phyloP scores from a whole-genome alignment of 2,797 vertebrate genomes.

The Xenopus petersii region DNA sequence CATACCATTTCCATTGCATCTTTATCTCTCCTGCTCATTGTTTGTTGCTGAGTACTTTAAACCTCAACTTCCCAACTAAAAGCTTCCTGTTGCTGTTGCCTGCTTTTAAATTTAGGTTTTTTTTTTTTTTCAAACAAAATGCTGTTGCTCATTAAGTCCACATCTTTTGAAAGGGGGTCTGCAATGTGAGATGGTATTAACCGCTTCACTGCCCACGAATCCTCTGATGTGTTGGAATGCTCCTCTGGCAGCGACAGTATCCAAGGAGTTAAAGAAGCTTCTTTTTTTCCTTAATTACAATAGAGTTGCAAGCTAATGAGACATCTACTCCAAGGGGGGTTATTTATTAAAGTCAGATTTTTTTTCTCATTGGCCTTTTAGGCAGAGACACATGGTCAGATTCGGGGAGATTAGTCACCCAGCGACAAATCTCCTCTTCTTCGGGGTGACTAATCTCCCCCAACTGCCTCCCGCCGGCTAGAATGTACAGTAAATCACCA shows the following conservation, averaged over 20 bases:
- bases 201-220: background rate
- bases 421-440: too few relatives aligned
- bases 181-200: conserved; percentile 12
- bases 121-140: conserved; percentile 37
- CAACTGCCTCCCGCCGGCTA: too few relatives aligned
- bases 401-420: too few relatives aligned
- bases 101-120: conserved; percentile 63
- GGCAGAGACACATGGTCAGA: too few relatives aligned
- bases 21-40: conserved; percentile 85
- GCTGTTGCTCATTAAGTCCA: conserved; percentile 30
- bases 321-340: too few relatives aligned
- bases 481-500: too few relatives aligned
- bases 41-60: conserved; percentile 76
- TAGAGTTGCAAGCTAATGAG: too few relatives aligned
- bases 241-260: background rate
- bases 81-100: conserved; percentile 88
- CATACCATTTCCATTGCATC: conserved; percentile 64
- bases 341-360: too few relatives aligned
- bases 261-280: conserved; percentile 3
- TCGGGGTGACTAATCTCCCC: too few relatives aligned
- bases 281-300: background rate
- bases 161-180: conserved; percentile 4
- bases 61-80: conserved; percentile 81
- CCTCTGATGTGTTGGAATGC: background rate
- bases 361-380: too few relatives aligned